Evolutionary conservation across 2,888 invertebrate species (phyloP).

Genomic region (Chaitophorus viminalis): DNA sequence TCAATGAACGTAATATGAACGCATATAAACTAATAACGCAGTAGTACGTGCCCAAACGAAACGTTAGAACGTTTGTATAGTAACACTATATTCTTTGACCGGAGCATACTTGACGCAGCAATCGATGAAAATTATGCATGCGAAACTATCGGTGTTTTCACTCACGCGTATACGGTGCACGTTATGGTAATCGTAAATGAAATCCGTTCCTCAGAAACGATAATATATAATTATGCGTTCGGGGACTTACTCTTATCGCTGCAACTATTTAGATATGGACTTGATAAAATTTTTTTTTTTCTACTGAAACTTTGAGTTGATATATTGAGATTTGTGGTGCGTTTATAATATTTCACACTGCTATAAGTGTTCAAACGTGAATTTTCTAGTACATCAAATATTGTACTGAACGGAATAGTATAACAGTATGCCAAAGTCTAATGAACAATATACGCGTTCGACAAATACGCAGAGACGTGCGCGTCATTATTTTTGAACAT

Average conservation of each 20-base stretch:
- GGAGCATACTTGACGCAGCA: not conserved
- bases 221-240: not conserved
- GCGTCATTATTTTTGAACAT: too few species aligned
- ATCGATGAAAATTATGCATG: conserved; percentile 8
- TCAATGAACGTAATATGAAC: not conserved
- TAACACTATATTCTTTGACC: not conserved
- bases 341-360: too few species aligned
- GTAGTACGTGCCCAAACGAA: not conserved
- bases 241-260: not conserved
- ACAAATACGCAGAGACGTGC: too few species aligned
- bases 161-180: not conserved
- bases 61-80: not conserved
- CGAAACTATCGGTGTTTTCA: not conserved
- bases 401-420: too few species aligned
- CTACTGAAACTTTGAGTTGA: too few species aligned
- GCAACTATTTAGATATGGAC: not conserved
- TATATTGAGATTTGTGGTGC: too few species aligned
- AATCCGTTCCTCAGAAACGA: too few species aligned
- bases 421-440: too few species aligned
- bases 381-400: too few species aligned
- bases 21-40: not conserved
- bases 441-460: too few species aligned
- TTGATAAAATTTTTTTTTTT: not conserved
- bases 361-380: too few species aligned
- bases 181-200: too few species aligned